Percentiles rank a stretch among this genome's conserved stretches.
Conservation (phyloP, 2,797 vertebrate genomes). For the Knipowitschia caucasica region DNA sequence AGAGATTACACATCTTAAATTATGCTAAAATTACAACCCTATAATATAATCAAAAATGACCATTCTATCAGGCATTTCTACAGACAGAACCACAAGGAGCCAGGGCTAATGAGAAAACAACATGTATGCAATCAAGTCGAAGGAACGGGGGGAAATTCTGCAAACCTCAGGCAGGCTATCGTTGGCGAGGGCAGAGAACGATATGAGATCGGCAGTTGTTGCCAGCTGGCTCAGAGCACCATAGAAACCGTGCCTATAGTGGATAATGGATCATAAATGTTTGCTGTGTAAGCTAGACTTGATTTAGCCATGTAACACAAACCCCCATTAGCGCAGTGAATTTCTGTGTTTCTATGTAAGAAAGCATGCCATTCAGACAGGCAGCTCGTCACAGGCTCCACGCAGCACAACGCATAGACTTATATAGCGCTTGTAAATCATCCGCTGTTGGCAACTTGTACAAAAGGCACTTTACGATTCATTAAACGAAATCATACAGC, state of each 20-base stretch:
- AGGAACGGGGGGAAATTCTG: constrained; percentile 50
- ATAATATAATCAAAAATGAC: constrained; percentile 26
- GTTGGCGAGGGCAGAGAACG: constrained; percentile 46
- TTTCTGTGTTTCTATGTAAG: constrained; percentile 46
- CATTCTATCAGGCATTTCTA: constrained; percentile 55
- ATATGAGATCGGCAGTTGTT: constrained; percentile 44
- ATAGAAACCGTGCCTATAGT: constrained; percentile 50
- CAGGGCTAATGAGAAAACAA: constrained; percentile 68
- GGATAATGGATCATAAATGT: constrained; percentile 72
- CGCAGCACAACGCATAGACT: constrained; percentile 36
- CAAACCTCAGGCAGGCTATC: constrained; percentile 60
- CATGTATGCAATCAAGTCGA: constrained; percentile 65
- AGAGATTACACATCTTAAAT: constrained; percentile 2
- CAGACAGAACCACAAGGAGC: constrained; percentile 52
- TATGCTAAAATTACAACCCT: not conserved
- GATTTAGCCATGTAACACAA: constrained; percentile 70
- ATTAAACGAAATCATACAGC: constrained; percentile 55
- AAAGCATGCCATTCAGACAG: constrained; percentile 47
- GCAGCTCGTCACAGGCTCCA: constrained; percentile 49
- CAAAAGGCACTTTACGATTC: constrained; percentile 40
- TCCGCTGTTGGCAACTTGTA: constrained; percentile 32
- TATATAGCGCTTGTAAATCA: constrained; percentile 47
- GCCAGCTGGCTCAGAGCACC: constrained; percentile 63
- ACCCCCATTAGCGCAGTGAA: constrained; percentile 57
- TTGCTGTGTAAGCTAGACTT: constrained; percentile 64